These are phyloP conservation scores for Poecilia gillii DNA, from an alignment of 2,797 vertebrate species.

Conservation along the genomic window DNA sequence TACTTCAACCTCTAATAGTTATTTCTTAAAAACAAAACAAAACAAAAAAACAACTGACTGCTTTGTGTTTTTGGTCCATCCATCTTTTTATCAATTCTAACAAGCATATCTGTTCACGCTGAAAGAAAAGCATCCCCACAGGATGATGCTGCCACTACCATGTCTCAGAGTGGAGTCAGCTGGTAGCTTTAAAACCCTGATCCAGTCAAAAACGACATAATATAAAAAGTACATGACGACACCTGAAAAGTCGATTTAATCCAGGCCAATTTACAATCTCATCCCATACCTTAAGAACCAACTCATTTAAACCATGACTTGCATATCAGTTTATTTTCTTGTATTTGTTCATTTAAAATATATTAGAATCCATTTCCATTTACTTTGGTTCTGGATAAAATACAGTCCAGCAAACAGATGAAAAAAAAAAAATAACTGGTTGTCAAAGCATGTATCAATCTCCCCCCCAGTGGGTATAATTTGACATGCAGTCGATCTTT, in stretches of 20 bases:
- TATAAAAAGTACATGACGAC: background rate
- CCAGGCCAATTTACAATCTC: background rate
- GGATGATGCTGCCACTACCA: background rate
- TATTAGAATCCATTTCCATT: background rate
- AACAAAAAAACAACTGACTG: background rate
- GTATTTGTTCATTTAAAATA: background rate
- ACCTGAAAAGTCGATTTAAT: background rate
- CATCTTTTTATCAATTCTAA: background rate
- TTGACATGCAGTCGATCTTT: background rate
- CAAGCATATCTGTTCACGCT: background rate
- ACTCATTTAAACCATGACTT: background rate
- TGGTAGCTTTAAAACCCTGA: background rate
- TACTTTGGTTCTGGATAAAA: background rate
- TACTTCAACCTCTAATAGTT: background rate
- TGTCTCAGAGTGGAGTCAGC: background rate
- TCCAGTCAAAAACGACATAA: background rate
- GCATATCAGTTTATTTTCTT: background rate
- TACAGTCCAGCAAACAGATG: background rate
- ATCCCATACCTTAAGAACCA: background rate
- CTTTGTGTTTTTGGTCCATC: background rate
- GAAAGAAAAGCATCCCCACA: background rate
- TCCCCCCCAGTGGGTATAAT: background rate
- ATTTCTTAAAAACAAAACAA: background rate
- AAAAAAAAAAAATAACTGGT: background rate
- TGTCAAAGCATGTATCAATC: background rate